Evolutionary conservation across 2,113 vertebrate genomes (phyloP).

Genomic region (Tragelaphus strepsiceros): DNA sequence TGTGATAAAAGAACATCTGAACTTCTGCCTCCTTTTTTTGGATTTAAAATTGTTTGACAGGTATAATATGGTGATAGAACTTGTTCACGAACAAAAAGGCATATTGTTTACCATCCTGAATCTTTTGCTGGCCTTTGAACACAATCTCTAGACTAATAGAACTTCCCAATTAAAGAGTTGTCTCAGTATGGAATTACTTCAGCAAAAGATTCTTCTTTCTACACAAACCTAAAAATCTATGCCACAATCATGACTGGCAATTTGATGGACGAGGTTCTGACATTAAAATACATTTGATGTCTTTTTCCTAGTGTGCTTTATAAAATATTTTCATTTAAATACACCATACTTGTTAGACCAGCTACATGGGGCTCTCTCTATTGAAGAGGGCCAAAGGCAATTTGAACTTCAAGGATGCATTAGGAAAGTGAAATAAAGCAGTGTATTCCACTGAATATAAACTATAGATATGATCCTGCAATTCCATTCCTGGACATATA

Average conservation of each 20-base stretch:
- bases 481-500: background rate
- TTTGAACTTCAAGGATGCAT: conserved; percentile 42
- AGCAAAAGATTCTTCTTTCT: background rate
- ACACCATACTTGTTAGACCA: conserved; percentile 2
- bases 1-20: background rate
- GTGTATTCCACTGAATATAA: background rate
- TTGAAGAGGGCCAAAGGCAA: conserved; percentile 26
- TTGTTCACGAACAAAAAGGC: background rate
- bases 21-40: background rate
- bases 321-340: conserved; percentile 55
- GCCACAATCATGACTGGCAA: background rate
- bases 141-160: background rate
- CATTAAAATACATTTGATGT: conserved; percentile 10
- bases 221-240: background rate
- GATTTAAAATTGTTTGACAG: background rate
- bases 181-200: background rate
- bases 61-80: background rate
- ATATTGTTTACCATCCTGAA: background rate
- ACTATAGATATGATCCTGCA: background rate
- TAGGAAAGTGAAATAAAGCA: background rate
- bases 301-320: background rate
- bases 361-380: background rate
- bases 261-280: background rate
- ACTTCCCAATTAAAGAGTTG: background rate
- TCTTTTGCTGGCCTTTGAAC: background rate